Conservation (phyloP, 1,140 invertebrate genomes). For the Glomeris maerens region DNA sequence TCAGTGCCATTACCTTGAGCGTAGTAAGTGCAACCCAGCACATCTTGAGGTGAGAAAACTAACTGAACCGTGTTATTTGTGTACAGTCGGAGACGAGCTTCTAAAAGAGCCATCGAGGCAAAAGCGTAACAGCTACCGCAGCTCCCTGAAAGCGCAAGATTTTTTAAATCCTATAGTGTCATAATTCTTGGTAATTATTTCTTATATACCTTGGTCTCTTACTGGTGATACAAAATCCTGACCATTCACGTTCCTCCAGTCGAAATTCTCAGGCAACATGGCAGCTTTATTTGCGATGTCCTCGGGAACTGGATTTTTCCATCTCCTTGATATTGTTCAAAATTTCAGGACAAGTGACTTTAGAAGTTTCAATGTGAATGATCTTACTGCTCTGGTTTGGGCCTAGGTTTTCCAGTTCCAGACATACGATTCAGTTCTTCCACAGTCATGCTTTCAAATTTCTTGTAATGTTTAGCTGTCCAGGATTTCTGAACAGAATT, state of each 20-base stretch:
- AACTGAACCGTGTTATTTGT: conserved; percentile 32
- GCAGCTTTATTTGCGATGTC: conserved; percentile 15
- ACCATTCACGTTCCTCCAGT: conserved; percentile 39
- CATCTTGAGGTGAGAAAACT: conserved; percentile 36
- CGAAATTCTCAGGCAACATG: conserved; percentile 33
- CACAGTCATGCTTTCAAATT: conserved; percentile 28
- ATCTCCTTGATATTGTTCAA: background rate
- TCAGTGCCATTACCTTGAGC: conserved; percentile 32
- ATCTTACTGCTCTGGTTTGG: too few species aligned
- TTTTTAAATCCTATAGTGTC: too few species aligned
- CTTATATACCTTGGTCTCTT: conserved; percentile 34
- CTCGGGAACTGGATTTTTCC: conserved; percentile 10
- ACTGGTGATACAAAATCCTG: conserved; percentile 38
- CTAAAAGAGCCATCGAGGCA: conserved; percentile 35
- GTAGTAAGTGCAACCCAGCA: conserved; percentile 37
- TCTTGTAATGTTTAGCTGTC: conserved; percentile 31
- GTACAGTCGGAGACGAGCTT: conserved; percentile 32
- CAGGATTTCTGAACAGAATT: conserved; percentile 33
- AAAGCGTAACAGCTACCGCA: conserved; percentile 43
- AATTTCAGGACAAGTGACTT: too few species aligned
- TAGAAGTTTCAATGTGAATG: too few species aligned
- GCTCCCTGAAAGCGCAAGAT: too few species aligned
- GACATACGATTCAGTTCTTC: conserved; percentile 27
- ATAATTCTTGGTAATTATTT: too few species aligned
- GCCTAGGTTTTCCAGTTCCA: too few species aligned